Base-by-base conservation (phyloP, 2,113 vertebrate species). In the Addax nasomaculatus region DNA sequence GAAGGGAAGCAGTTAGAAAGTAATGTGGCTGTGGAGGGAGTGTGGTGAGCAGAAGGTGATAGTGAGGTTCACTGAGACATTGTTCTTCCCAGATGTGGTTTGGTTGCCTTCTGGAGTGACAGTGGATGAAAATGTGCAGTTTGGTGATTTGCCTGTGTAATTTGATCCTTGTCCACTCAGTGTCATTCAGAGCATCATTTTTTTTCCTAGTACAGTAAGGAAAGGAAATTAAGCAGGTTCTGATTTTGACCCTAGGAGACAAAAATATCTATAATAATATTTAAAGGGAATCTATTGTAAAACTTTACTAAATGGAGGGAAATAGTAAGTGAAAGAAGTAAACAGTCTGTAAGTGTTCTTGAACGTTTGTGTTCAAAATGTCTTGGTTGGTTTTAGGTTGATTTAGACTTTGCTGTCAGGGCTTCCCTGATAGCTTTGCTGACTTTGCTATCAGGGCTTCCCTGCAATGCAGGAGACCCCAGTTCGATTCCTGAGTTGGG, bases 181-280 rank as follows among this genome's bases (percentile, higher is more conserved):
- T 51, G 21, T 81, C 27, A 33, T 92, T 95, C 29, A 89, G 57
- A 89, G 30, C 39, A 91, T 45, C 23, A 1, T 67, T 85, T 85
- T 85, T n/a, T 15, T 5, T 53, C 78, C 36, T 7, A 89, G 30
- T 86, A n/a, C 25, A 76, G 25, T 89, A 86, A 96, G 49, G 49
- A 47, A 96, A 93, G 36, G 9, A 83, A 90, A 60, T 93, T 87
- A 95, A 95, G 29, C 85, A 60, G 17, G 12, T 39, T 87, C 62
- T 89, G 47, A 62, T 58, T 94, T 97, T 45, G 49, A 67, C 39
- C 23, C 58, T 78, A 67, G 12, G 73, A 80, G 29, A 92, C 78
- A 57, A 93, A 60, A 47, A 39, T 95, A 90, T 84, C 83, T 36
- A 6, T 55, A 49, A 89, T 95, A 86, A 93, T 93, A 93, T 93